phyloP scores from a whole-genome alignment of 1,140 invertebrate species.

The Tenebrio molitor region DNA sequence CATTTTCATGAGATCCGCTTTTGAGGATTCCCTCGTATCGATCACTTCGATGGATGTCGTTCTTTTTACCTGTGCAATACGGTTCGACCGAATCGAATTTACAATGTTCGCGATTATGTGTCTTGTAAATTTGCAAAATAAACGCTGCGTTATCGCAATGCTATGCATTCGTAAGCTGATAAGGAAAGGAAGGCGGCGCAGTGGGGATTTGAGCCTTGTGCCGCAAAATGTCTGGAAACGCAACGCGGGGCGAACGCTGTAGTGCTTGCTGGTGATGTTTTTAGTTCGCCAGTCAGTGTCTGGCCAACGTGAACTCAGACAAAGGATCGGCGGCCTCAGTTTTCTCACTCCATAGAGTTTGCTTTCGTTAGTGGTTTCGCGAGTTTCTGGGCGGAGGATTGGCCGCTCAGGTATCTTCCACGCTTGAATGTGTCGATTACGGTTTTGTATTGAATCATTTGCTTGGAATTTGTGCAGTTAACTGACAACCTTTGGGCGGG shows the following conservation, averaged over 20 bases:
- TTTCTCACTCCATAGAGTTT: not conserved
- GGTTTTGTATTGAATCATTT: conserved; percentile 37
- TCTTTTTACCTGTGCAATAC: no score
- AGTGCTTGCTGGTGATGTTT: conserved; percentile 30
- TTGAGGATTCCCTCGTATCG: no score
- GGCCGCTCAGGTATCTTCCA: conserved; percentile 13
- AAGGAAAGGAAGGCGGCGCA: conserved; percentile 1
- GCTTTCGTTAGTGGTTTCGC: not conserved
- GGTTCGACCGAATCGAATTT: no score
- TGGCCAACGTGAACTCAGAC: conserved; percentile 31
- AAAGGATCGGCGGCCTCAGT: not conserved
- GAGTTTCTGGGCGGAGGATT: not conserved
- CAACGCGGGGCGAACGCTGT: conserved; percentile 26
- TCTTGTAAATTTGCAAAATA: conserved; percentile 2
- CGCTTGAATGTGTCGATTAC: not conserved
- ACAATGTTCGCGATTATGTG: no score
- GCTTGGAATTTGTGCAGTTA: conserved; percentile 29
- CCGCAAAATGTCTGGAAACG: conserved; percentile 38
- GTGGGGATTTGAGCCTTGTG: conserved; percentile 37
- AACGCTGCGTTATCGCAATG: conserved; percentile 3
- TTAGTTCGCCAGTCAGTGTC: conserved; percentile 23
- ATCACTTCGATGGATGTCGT: no score
- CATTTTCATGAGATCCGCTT: no score
- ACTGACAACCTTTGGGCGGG: conserved; percentile 25
- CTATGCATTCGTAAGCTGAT: conserved; percentile 11